Evolutionary conservation across 2,888 invertebrate genomes (phyloP), one percentile per base, ranked within the genome.

Genomic region (Coleophora flavipennella): DNA sequence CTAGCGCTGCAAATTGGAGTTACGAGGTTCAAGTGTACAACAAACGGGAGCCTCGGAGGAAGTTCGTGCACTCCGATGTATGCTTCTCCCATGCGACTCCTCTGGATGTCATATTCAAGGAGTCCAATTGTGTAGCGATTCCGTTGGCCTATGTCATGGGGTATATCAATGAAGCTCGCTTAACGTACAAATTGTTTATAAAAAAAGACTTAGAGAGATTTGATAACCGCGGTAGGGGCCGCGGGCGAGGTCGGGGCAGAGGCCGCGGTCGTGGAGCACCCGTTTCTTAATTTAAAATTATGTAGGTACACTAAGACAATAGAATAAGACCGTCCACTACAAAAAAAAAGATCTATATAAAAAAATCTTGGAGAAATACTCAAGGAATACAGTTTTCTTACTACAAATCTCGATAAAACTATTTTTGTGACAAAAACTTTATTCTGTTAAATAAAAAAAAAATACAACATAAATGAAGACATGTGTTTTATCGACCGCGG

Each of bases 21-120:
- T 81, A 76, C 39, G 73, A 79, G 43, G 45, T 81, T 1, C 71
- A 79, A 7, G 41, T 81, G 1, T 83, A 67, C 43, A 69, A 78
- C 33, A 80, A 81, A 50, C 52, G 48, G 0, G 51, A 70, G 25
- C 65, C 65, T 0, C 59, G 65, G 1, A 65, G 72, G 28, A 78
- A 76, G 39, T 74, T 51, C 33, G 45, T 47, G 1, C 72, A 54
- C 35, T 35, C 37, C 0, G 72, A 72, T 29, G 44, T 43, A 10
- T 79, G 80, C 38, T 44, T 45, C 1, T 59, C 74, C 0, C 40
- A 49, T 8, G 43, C 9, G 2, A 61, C 50, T 1, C 38, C 60
- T 0, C 11, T 69, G 1, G 39, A 49, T 0, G 61, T 66, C 0
- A 54, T 75, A 13, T 55, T 67, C 36, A 44, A 43, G 0, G 48